phyloP scores from a whole-genome alignment of 2,113 vertebrate species.

The Gorilla gorilla region DNA sequence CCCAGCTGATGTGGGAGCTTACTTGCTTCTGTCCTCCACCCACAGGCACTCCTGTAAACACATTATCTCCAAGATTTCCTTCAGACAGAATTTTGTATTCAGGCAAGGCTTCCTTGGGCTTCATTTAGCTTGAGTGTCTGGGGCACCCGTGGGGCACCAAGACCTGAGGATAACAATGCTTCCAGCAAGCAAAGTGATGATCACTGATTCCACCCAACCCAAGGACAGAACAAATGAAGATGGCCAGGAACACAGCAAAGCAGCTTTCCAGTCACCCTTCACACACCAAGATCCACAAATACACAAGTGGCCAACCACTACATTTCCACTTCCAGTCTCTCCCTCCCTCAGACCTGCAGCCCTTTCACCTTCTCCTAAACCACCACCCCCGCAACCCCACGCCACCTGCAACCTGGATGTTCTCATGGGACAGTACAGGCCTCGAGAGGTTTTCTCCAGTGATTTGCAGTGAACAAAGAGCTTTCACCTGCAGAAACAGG shows the following conservation, averaged over 20 bases:
- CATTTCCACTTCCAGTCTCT: not conserved
- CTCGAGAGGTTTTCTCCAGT: not conserved
- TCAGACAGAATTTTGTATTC: conserved; percentile 53
- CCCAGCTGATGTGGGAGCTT: not conserved
- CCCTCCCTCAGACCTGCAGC: not conserved
- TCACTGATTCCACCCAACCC: conserved; percentile 42
- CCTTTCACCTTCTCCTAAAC: not conserved
- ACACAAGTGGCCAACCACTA: not conserved
- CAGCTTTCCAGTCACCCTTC: not conserved
- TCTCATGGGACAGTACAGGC: not conserved
- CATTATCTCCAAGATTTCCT: not conserved
- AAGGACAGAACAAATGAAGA: conserved; percentile 5
- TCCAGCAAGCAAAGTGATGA: conserved; percentile 51
- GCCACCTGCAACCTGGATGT: not conserved
- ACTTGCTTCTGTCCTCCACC: not conserved
- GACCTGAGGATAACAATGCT: conserved; percentile 41
- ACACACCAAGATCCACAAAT: not conserved
- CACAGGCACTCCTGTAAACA: not conserved
- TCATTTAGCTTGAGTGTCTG: conserved; percentile 28
- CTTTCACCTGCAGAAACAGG: not conserved
- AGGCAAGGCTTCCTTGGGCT: not conserved
- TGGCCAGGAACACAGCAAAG: not conserved
- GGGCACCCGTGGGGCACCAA: not conserved
- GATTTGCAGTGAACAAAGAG: not conserved
- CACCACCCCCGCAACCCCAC: not conserved